These are phyloP conservation scores for Pampusana beccarii DNA, from an alignment of 2,113 vertebrate species.

Conservation along the genomic window DNA sequence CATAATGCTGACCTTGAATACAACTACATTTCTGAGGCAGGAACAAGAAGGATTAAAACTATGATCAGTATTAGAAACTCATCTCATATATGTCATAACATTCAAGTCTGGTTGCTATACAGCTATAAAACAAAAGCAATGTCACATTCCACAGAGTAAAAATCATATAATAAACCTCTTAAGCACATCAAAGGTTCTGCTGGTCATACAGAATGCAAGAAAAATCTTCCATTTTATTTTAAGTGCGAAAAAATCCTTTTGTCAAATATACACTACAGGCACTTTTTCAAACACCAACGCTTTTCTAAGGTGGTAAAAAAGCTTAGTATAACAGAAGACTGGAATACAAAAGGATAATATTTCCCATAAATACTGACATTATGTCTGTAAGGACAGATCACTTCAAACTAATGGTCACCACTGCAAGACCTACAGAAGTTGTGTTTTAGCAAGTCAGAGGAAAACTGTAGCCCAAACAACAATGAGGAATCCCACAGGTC, in stretches of 20 bases:
- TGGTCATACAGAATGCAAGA: neutral
- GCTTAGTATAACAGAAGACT: neutral
- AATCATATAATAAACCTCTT: neutral
- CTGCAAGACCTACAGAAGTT: neutral
- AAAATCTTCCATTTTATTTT: neutral
- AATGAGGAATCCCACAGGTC: neutral
- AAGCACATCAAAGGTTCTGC: neutral
- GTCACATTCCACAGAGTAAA: neutral
- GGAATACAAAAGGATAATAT: neutral
- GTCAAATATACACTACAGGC: neutral
- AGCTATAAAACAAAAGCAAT: neutral
- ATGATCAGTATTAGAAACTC: neutral
- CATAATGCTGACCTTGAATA: neutral
- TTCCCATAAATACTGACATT: neutral
- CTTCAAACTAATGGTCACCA: neutral
- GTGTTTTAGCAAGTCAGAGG: neutral
- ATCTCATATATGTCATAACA: neutral
- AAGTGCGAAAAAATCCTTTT: neutral
- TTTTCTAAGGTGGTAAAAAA: neutral
- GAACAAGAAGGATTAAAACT: neutral
- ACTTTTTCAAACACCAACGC: neutral
- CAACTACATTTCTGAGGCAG: neutral
- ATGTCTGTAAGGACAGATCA: neutral
- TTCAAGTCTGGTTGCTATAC: neutral
- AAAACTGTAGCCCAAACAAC: neutral